These are phyloP conservation scores for Botrylloides violaceus DNA, from an alignment of 23 tunicate species.

Conservation along the genomic window DNA sequence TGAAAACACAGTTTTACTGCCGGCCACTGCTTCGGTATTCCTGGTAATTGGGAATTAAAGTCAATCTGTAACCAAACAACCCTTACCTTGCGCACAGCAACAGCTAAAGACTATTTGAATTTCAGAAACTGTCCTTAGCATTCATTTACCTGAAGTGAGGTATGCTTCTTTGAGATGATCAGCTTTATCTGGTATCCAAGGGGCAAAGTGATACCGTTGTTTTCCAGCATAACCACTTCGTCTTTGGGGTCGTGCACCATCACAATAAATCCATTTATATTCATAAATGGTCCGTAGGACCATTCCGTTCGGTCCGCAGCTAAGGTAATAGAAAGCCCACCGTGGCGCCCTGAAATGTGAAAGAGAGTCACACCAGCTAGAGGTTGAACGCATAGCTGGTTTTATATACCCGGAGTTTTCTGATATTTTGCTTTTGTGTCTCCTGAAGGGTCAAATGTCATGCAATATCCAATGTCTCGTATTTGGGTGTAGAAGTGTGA, in stretches of 20 bases:
- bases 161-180: background rate
- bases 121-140: no score
- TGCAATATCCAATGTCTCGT: constrained; percentile 1
- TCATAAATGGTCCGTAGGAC: constrained; percentile 40
- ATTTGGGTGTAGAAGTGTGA: background rate
- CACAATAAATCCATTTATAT: constrained; percentile 32
- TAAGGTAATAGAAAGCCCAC: constrained; percentile 25
- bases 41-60: no score
- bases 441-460: constrained; percentile 9
- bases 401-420: background rate
- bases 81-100: no score
- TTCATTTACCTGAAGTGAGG: constrained; percentile 13
- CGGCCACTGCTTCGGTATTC: no score
- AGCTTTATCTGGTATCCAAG: constrained; percentile 17
- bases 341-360: constrained; percentile 23
- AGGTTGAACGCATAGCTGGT: background rate
- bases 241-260: constrained; percentile 36
- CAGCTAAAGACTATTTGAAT: no score
- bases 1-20: no score
- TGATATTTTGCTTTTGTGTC: constrained; percentile 4
- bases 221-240: background rate
- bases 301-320: constrained; percentile 27
- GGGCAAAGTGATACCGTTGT: constrained; percentile 27
- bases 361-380: background rate
- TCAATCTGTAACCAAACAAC: no score